phyloP scores from a whole-genome alignment of 2,797 vertebrate genomes.

The Remorina albescens region DNA sequence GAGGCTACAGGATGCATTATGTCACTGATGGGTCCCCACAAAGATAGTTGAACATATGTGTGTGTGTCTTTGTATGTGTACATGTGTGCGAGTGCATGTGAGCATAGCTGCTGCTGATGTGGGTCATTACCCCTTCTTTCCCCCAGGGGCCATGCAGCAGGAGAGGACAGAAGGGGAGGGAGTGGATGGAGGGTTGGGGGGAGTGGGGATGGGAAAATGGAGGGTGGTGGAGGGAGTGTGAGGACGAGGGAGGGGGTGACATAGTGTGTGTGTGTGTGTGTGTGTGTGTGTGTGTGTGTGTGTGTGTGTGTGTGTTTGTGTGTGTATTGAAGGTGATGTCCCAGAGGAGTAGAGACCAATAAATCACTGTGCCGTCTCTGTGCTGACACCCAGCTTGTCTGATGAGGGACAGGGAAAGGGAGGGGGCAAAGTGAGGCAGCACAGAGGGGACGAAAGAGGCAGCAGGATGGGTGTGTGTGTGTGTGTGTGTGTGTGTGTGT shows the following conservation, averaged over 20 bases:
- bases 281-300: constrained; percentile 28
- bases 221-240: constrained; percentile 27
- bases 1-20: too few relatives aligned
- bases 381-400: constrained; percentile 83
- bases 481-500: too few relatives aligned
- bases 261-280: constrained; percentile 50
- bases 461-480: background rate
- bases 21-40: too few relatives aligned
- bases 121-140: constrained; percentile 85
- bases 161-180: constrained; percentile 68
- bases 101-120: constrained; percentile 82
- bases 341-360: constrained; percentile 82
- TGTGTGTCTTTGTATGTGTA: constrained; percentile 31
- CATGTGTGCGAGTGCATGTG: constrained; percentile 58
- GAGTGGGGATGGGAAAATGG: constrained; percentile 11
- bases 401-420: constrained; percentile 66
- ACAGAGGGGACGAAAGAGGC: constrained; percentile 8
- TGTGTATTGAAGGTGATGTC: constrained; percentile 48
- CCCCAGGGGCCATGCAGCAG: constrained; percentile 75
- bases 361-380: constrained; percentile 83
- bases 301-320: constrained; percentile 22
- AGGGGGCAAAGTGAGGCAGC: constrained; percentile 38
- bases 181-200: constrained; percentile 36
- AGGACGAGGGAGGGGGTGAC: constrained; percentile 33
- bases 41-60: too few relatives aligned